phyloP scores from a whole-genome alignment of 2,113 vertebrate genomes.

The Eidolon helvum region DNA sequence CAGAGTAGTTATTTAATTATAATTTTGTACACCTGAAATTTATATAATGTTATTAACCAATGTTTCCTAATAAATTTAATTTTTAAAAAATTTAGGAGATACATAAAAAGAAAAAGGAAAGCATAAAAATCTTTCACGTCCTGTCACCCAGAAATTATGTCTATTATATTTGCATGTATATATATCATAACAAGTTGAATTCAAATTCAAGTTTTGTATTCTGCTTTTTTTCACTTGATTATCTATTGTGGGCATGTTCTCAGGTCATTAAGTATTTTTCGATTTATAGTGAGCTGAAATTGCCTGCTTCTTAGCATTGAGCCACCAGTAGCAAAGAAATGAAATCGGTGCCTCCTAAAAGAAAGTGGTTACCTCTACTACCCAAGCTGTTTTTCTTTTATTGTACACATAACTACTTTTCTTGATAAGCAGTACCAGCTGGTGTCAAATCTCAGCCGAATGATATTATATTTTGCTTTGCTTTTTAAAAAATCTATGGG shows the following conservation, averaged over 20 bases:
- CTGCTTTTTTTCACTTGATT: neutral
- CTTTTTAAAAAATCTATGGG: neutral
- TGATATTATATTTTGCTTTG: neutral
- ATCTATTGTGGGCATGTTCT: neutral
- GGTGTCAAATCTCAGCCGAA: neutral
- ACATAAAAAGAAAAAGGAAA: conserved; percentile 3
- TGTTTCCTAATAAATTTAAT: neutral
- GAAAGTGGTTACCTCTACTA: neutral
- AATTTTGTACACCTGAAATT: neutral
- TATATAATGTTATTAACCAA: neutral
- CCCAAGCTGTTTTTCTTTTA: neutral
- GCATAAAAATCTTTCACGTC: neutral
- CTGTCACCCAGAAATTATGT: neutral
- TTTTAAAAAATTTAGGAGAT: neutral
- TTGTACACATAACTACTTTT: neutral
- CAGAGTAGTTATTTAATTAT: neutral
- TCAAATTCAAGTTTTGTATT: conserved; percentile 5
- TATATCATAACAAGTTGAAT: neutral
- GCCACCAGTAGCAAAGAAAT: neutral
- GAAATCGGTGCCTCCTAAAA: neutral
- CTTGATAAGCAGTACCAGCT: neutral
- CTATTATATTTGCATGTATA: neutral
- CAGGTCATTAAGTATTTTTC: neutral
- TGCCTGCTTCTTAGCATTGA: neutral
- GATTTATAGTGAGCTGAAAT: neutral